These are phyloP conservation scores for Yponomeuta plumbellus DNA, from an alignment of 2,888 invertebrate genomes.

Conservation along the genomic window DNA sequence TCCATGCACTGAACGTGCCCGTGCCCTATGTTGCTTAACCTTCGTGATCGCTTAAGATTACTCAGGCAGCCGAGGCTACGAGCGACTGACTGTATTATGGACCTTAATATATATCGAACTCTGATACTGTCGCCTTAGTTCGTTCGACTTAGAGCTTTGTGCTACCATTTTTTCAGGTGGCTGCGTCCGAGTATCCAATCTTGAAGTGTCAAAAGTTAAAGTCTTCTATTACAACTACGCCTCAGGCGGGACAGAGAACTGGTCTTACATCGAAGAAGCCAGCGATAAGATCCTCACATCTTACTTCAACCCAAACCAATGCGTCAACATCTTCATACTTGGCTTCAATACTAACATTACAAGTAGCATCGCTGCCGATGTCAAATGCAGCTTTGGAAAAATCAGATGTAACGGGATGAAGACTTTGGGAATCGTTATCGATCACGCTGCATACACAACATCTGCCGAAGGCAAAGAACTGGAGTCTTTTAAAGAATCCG, in stretches of 20 bases:
- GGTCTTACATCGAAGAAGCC: slow-evolving; percentile 1
- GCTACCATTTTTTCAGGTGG: slow-evolving; percentile 6
- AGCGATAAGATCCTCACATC: not conserved
- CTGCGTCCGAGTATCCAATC: not conserved
- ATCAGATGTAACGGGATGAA: not conserved
- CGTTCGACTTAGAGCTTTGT: too few species aligned
- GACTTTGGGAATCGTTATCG: slow-evolving; percentile 3
- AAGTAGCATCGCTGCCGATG: not conserved
- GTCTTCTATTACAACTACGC: slow-evolving; percentile 11
- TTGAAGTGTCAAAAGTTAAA: slow-evolving; percentile 10
- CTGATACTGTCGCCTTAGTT: too few species aligned
- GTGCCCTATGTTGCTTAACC: too few species aligned
- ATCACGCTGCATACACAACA: slow-evolving; percentile 2
- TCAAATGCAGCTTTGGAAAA: not conserved
- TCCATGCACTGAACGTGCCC: too few species aligned
- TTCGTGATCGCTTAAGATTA: too few species aligned
- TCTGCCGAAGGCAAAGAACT: not conserved
- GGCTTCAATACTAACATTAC: slow-evolving; percentile 7
- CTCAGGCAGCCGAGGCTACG: too few species aligned
- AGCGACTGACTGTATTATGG: too few species aligned
- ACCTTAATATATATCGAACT: too few species aligned
- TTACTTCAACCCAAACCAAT: not conserved
- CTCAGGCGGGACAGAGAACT: not conserved
- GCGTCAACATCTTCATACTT: slow-evolving; percentile 10
- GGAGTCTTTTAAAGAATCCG: not conserved